Base-by-base conservation (phyloP, 2,888 invertebrate species). In the Drosophila setosimentum region DNA sequence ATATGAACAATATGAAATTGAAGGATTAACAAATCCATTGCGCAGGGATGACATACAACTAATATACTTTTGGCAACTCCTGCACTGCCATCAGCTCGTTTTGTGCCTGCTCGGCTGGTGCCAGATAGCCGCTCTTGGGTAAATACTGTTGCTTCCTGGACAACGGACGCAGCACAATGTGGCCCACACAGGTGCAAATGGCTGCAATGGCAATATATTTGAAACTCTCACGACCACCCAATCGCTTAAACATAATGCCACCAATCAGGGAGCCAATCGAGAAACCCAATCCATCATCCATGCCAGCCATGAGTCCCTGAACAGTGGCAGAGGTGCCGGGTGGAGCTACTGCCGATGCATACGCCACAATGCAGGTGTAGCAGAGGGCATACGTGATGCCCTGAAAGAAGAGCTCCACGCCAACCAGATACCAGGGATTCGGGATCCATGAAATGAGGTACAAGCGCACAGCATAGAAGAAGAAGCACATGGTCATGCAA, bases 321-420 rank as follows among this genome's bases (percentile, higher is more conserved):
- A 97, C 96, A 0, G 97, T 97, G 10, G 97, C 97, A 6, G 97
- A 96, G 67, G 97, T 96, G 0, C 97, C 96, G 0, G 94, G 95
- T 0, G 96, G 96, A 0, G 96, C 95, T 5, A 95, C 94, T 1
- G 94, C 94, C 0, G 95, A 95, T 2, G 96, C 96, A 82, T 95
- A 96, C 0, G 95, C 95, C 24, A 97, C 97, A 73, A 97, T 96
- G 0, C 96, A 96, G 0, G 97, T 95, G 91, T 98, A 98, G 83
- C 96, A 96, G 0, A 98, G 93, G 0, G 98, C 98, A 92, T 98
- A 98, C 0, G 97, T 97, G 0, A 98, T 96, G 0, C 98, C 98
- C 92, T 97, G 97, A 94, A 97, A 95, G 61, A 97, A 92, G 0
- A 96, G 93, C 94, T 98, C 98, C 4, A 98, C 95, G 0, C 95